Evolutionary conservation across 2,797 vertebrate genomes (phyloP), one percentile per base, ranked within the genome.

Genomic region (Botia almorhae): DNA sequence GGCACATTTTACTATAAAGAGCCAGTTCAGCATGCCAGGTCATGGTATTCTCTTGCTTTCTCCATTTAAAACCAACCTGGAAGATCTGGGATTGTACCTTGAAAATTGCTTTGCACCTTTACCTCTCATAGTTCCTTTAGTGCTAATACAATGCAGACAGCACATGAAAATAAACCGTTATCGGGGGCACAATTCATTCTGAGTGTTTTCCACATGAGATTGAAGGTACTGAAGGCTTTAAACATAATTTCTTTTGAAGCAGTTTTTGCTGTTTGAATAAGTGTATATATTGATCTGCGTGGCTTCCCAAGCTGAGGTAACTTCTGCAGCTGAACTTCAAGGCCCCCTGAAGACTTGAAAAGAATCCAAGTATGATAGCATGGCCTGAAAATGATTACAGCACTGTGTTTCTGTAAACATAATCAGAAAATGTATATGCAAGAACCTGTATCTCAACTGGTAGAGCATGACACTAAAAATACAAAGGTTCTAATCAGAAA

Each of bases 191-290:
- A 43, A 43, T 43, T 33, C 8, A 11, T 56, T 56, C 23, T 26
- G 23, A 26, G 23, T 26, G 23, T 26, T 26, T 26, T 26, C 55
- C n/a, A 7, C 19, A 19, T 17, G 19, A 67, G 51, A 68, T 4
- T 23, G 26, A 19, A 51, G 60, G 11, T 60, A 39, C 14, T 17
- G 16, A 55, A 39, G 43, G 58, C 21, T 29, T 29, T 74, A 46
- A 78, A 58, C 50, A 73, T 55, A 69, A 80, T 78, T 12, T 50
- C 4, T 43, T 80, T 65, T 71, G 26, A 74, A 33, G 33, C 69
- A 74, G 72, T 14, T 74, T 48, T 76, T 51, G 23, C 36, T 75
- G 36, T 82, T 75, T 81, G 76, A 69, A 56, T 75, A 3, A 69
- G 53, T 33, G 68, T 61, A 53, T 73, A 51, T 33, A 68, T 39